Percentiles rank a stretch among this genome's conserved stretches.
Conservation (phyloP, 2,113 vertebrate species). For the Opisthocomus hoazin region DNA sequence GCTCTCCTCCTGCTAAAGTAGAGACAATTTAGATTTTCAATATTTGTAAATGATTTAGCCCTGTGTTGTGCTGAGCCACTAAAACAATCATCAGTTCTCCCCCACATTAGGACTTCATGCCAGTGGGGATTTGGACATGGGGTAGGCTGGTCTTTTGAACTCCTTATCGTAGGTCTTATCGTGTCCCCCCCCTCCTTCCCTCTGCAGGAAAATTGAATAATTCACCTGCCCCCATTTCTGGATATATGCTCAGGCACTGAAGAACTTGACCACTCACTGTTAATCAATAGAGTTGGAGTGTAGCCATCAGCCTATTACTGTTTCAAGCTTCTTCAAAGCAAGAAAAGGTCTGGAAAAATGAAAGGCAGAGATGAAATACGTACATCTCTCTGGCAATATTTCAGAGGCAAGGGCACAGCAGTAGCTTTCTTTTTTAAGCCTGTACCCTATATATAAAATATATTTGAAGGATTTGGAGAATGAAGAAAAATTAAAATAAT, state of each 20-base stretch:
- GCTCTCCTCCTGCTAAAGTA: neutral
- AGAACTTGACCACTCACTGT: slow-evolving; percentile 29
- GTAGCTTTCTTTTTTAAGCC: slow-evolving; percentile 39
- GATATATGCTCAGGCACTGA: slow-evolving; percentile 3
- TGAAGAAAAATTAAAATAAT: slow-evolving; percentile 51
- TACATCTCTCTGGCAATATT: slow-evolving; percentile 38
- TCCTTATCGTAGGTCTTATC: neutral
- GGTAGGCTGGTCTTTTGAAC: neutral
- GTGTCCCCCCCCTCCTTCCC: neutral
- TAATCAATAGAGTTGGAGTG: slow-evolving; percentile 45
- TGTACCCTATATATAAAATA: slow-evolving; percentile 25
- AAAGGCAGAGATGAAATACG: slow-evolving; percentile 52
- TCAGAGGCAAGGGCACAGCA: slow-evolving; percentile 41
- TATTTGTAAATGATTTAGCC: neutral
- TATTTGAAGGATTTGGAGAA: slow-evolving; percentile 45
- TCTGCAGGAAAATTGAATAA: neutral
- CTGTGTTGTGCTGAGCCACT: neutral
- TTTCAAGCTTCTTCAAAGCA: slow-evolving; percentile 42
- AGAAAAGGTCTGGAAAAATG: slow-evolving; percentile 19
- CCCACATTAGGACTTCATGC: neutral
- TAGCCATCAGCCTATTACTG: slow-evolving; percentile 47
- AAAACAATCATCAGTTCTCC: neutral
- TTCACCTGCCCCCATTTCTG: neutral
- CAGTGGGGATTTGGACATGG: neutral
- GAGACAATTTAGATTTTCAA: neutral